Base-by-base conservation (phyloP, 2,113 vertebrate genomes). In the Gasterosteus aculeatus region DNA sequence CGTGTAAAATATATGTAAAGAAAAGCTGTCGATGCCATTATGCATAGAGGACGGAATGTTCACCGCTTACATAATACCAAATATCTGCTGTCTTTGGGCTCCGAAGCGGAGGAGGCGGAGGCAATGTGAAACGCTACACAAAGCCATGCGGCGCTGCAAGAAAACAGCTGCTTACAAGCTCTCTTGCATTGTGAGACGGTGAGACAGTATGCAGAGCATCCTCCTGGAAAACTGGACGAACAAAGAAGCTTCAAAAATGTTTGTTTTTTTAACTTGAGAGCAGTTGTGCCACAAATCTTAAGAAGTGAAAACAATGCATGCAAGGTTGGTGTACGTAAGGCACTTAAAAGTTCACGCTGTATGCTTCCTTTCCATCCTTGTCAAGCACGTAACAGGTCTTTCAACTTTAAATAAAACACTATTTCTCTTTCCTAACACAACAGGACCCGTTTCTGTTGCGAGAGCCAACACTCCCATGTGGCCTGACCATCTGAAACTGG, bases 401-500 rank as follows among this genome's bases (percentile, higher is more conserved):
- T 77, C 47, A 62, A 64, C 69, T 62, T 5, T 61, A 58, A 81
- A 79, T 57, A 66, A 69, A 72, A 68, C 58, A 29, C 7, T 0
- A 3, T 64, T 54, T 26, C 63, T 72, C 74, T 77, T 49, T 78
- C 38, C 60, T 72, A 79, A 77, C 75, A 82, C 71, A 80, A 51
- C 14, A 4, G 83, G 80, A 38, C 41, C 75, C 78, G 82, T 78
- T 84, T 72, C 62, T 70, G 63, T 56, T 38, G 69, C 46, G 29
- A 69, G 82, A 79, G 75, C 84, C 80, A 87, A 78, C 81, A 82
- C 87, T 91, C 87, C 63, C 61, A 81, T 88, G 86, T 88, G 87
- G 90, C 91, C 90, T 65, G 71, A 75, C 81, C 78, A 84, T 71
- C 88, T 89, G 90, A 89, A 87, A 83, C 86, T 80, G 87, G 91